Conservation (phyloP, 2,888 invertebrate genomes). For the Protophormia terraenovae region DNA sequence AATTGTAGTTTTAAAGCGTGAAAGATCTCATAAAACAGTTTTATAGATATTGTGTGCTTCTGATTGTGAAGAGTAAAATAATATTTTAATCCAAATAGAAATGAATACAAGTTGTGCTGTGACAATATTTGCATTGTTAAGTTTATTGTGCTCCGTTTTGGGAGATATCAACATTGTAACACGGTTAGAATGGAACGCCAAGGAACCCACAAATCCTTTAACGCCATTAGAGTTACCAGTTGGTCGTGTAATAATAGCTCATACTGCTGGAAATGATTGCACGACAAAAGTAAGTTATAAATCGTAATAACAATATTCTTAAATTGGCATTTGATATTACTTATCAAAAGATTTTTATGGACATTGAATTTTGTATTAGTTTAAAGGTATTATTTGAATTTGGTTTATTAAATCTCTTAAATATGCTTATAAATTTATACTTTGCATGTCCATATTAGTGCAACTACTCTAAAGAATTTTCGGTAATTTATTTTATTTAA, state of each 20-base stretch:
- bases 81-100: not conserved
- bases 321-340: too few species aligned
- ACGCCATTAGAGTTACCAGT: constrained; percentile 81
- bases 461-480: too few species aligned
- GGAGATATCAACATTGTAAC: constrained; percentile 81
- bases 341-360: too few species aligned
- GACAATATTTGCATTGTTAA: not conserved
- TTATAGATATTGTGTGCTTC: not conserved
- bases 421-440: too few species aligned
- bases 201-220: constrained; percentile 81
- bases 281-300: constrained; percentile 67
- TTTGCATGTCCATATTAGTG: too few species aligned
- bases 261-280: constrained; percentile 85
- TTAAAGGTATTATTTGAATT: too few species aligned
- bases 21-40: not conserved
- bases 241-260: constrained; percentile 84
- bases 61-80: not conserved
- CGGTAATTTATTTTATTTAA: too few species aligned
- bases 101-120: not conserved
- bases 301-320: not conserved
- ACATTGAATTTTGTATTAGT: too few species aligned
- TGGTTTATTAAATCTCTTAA: too few species aligned
- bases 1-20: not conserved
- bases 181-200: constrained; percentile 86
- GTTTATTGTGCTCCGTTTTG: not conserved